Conservation (phyloP, 2,113 vertebrate species). For the Sisor rabdophorus region DNA sequence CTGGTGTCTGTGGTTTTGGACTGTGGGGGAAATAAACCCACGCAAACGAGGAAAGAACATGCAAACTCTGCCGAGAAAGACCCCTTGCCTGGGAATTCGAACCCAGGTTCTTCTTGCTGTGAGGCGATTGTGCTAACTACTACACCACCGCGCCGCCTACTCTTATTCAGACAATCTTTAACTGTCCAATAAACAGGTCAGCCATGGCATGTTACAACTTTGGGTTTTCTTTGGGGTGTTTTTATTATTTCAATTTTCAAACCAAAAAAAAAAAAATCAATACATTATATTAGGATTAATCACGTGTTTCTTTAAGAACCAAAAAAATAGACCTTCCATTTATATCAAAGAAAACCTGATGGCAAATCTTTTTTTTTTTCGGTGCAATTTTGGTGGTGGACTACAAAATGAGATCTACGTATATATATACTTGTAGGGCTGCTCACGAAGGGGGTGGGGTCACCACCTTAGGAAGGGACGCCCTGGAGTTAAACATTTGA, state of each 20-base stretch:
- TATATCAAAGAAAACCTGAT: neutral
- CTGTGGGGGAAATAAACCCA: no score
- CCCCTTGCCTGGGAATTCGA: no score
- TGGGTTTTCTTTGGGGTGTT: neutral
- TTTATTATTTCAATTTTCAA: constrained; percentile 20
- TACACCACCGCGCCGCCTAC: no score
- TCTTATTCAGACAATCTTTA: no score
- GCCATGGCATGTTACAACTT: neutral
- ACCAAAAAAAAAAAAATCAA: neutral
- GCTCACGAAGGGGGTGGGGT: no score
- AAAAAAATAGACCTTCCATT: constrained; percentile 3
- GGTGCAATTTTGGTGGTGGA: neutral
- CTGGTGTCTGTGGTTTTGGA: no score
- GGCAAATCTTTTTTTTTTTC: neutral
- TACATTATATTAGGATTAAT: constrained; percentile 22
- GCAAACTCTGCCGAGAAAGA: no score
- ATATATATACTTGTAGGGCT: neutral
- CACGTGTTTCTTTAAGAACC: neutral
- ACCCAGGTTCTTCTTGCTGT: no score
- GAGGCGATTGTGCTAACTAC: no score
- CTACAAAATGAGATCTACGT: neutral
- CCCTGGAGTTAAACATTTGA: neutral
- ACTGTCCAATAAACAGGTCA: neutral
- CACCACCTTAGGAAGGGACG: neutral
- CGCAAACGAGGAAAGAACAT: no score